Evolutionary conservation across 2,888 invertebrate species (phyloP).

Genomic region (Merodon equestris): DNA sequence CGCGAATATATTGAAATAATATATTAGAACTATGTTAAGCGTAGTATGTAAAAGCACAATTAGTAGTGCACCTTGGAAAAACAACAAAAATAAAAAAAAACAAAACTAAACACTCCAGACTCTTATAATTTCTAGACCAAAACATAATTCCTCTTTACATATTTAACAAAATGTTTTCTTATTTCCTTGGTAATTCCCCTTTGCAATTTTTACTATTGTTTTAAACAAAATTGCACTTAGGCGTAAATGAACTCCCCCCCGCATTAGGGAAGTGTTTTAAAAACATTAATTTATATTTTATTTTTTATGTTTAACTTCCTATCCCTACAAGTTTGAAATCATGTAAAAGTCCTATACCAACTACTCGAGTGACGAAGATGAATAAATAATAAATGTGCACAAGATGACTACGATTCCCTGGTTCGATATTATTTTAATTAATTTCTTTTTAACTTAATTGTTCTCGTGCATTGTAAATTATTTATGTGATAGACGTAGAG

Average conservation of each 20-base stretch:
- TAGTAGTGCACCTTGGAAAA: conserved; percentile 21
- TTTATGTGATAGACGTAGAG: conserved; percentile 49
- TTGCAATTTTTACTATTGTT: conserved; percentile 35
- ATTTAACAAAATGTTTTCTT: conserved; percentile 6
- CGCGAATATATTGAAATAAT: conserved; percentile 44
- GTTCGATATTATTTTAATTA: neutral
- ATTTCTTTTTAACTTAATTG: conserved; percentile 20
- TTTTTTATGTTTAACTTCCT: neutral
- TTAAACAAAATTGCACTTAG: conserved; percentile 5
- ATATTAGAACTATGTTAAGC: conserved; percentile 19
- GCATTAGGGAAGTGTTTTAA: conserved; percentile 43
- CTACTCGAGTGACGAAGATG: too few species aligned
- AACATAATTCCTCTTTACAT: conserved; percentile 14
- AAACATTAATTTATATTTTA: conserved; percentile 49
- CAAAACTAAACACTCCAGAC: neutral
- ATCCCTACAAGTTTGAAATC: too few species aligned
- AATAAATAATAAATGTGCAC: conserved; percentile 38
- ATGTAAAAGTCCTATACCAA: too few species aligned
- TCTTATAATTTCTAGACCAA: conserved; percentile 15
- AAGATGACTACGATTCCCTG: conserved; percentile 47
- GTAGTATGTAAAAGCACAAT: conserved; percentile 20
- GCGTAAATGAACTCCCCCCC: too few species aligned
- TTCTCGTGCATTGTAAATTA: conserved; percentile 40
- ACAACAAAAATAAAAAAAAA: conserved; percentile 1
- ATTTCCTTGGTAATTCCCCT: conserved; percentile 21